phyloP scores from a whole-genome alignment of 2,113 vertebrate species.

The Centropus unirufus region DNA sequence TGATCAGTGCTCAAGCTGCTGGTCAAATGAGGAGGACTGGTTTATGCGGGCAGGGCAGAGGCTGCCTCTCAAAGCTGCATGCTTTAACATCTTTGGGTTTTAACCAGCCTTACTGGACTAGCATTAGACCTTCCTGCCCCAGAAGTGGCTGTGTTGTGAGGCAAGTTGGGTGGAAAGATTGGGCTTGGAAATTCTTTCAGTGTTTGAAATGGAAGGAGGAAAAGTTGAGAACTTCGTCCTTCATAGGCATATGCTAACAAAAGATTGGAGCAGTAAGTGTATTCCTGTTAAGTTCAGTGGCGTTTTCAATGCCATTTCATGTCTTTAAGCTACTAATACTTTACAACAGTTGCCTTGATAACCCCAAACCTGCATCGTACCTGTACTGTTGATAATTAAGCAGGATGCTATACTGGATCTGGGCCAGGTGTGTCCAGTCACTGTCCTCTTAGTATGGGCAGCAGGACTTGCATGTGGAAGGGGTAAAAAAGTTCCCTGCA shows the following conservation, averaged over 20 bases:
- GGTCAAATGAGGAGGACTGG: background rate
- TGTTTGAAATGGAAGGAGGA: background rate
- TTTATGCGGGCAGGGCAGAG: background rate
- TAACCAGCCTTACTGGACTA: background rate
- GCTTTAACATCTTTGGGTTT: background rate
- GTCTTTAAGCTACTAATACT: background rate
- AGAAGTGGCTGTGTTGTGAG: background rate
- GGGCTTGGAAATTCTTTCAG: background rate
- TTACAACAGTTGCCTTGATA: background rate
- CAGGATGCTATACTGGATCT: background rate
- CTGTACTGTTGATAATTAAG: background rate
- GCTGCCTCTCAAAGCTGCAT: background rate
- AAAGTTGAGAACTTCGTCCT: background rate
- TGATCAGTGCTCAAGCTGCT: background rate
- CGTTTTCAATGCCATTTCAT: background rate
- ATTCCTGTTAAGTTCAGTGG: background rate
- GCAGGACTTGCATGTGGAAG: background rate
- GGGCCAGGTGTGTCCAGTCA: background rate
- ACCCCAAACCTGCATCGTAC: background rate
- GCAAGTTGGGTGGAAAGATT: background rate
- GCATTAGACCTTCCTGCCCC: fast-evolving
- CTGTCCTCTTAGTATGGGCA: background rate
- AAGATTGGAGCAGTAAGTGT: background rate
- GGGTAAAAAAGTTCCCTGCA: background rate
- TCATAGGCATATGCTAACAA: background rate